phyloP scores from a whole-genome alignment of 2,888 invertebrate genomes.

The Morpho helenor region DNA sequence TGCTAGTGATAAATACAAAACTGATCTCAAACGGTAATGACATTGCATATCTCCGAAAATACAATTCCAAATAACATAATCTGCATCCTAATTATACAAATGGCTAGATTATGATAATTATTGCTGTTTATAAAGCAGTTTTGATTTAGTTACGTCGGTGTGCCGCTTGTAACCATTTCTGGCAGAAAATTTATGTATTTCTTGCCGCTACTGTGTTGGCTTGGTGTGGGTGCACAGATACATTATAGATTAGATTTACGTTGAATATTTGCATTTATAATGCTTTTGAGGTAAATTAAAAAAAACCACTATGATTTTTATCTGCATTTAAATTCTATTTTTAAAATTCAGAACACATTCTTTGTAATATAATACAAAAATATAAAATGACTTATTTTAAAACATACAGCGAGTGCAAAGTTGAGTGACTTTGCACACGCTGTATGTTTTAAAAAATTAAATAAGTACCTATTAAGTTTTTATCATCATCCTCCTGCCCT shows the following conservation, averaged over 20 bases:
- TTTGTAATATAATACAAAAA: too few species aligned
- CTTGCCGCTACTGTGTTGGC: conserved; percentile 65
- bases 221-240: conserved; percentile 58
- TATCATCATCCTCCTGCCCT: too few species aligned
- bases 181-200: conserved; percentile 66
- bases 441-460: too few species aligned
- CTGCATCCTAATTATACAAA: conserved; percentile 72
- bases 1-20: too few species aligned
- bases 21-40: background rate
- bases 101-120: conserved; percentile 71
- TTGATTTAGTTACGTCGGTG: conserved; percentile 65
- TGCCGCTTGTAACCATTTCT: conserved; percentile 57
- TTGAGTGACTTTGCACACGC: too few species aligned
- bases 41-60: background rate
- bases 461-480: too few species aligned
- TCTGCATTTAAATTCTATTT: too few species aligned
- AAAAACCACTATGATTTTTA: background rate
- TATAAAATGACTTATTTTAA: too few species aligned
- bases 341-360: too few species aligned
- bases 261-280: conserved; percentile 7
- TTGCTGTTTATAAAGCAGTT: conserved; percentile 65
- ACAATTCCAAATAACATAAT: conserved; percentile 18
- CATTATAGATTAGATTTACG: conserved; percentile 8
- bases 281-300: conserved; percentile 7
- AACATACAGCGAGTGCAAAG: too few species aligned